phyloP scores from a whole-genome alignment of 1,140 invertebrate species.

The Cydia amplana region DNA sequence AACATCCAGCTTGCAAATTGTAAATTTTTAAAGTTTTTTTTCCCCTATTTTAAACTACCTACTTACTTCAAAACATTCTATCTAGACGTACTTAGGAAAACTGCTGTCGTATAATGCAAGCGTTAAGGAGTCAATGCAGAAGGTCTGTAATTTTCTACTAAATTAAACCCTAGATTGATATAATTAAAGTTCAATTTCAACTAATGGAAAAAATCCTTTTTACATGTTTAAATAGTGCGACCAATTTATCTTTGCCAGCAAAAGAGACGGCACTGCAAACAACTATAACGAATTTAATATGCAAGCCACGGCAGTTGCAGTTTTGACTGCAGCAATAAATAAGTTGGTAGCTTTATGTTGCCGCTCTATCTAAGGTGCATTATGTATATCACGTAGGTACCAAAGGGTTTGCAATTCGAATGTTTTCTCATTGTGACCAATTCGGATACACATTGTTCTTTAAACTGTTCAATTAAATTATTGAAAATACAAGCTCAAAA shows the following conservation, averaged over 20 bases:
- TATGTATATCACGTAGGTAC: neutral
- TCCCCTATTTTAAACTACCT: no score
- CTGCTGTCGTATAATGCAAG: neutral
- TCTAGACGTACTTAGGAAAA: neutral
- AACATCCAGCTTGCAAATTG: neutral
- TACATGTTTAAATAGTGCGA: neutral
- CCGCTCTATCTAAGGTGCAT: neutral
- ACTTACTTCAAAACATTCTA: neutral
- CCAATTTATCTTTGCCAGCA: constrained; percentile 15
- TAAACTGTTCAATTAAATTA: neutral
- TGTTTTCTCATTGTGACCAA: no score
- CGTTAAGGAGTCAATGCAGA: neutral
- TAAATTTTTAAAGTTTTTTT: no score
- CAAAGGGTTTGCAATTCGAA: no score
- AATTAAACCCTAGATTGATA: neutral
- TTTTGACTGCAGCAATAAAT: neutral
- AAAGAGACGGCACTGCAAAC: neutral
- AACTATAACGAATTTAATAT: constrained; percentile 13
- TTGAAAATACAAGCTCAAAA: neutral
- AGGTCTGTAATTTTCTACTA: neutral
- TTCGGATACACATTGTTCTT: no score
- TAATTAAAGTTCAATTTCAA: neutral
- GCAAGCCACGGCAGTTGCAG: neutral
- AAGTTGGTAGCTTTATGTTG: constrained; percentile 9
- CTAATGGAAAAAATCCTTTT: neutral